Conservation (phyloP, 2,797 vertebrate species). For the Coccyzus lansbergi region DNA sequence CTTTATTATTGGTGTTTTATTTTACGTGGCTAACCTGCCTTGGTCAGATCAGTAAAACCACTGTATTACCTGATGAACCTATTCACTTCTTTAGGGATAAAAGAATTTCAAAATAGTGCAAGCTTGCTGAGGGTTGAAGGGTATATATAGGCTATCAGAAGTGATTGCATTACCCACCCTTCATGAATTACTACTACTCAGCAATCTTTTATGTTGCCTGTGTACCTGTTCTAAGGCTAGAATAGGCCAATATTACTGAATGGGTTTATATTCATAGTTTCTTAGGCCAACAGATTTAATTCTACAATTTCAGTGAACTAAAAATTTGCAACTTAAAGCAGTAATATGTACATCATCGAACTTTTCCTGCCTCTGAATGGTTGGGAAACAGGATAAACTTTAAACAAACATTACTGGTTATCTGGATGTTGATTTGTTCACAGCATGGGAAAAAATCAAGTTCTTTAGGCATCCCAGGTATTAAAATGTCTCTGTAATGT, state of each 20-base stretch:
- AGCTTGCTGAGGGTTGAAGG: not conserved
- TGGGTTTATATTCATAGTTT: not conserved
- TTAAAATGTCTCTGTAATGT: not conserved
- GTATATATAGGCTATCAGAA: not conserved
- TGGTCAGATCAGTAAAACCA: not conserved
- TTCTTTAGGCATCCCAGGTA: not conserved
- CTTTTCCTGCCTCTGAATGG: not conserved
- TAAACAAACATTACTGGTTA: not conserved
- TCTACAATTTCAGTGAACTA: not conserved
- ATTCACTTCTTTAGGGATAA: not conserved
- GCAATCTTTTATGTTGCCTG: not conserved
- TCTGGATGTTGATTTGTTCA: not conserved
- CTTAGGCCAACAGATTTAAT: not conserved
- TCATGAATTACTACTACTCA: not conserved
- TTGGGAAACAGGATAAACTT: not conserved
- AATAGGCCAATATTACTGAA: not conserved
- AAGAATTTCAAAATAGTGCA: not conserved
- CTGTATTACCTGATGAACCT: not conserved
- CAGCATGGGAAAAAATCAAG: rapidly evolving
- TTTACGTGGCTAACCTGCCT: not conserved
- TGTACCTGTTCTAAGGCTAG: not conserved
- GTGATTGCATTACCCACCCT: not conserved
- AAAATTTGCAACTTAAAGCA: not conserved
- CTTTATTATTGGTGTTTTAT: not conserved
- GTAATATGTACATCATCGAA: not conserved